Evolutionary conservation across 2,797 vertebrate species (phyloP).

Genomic region (Remorina albescens): DNA sequence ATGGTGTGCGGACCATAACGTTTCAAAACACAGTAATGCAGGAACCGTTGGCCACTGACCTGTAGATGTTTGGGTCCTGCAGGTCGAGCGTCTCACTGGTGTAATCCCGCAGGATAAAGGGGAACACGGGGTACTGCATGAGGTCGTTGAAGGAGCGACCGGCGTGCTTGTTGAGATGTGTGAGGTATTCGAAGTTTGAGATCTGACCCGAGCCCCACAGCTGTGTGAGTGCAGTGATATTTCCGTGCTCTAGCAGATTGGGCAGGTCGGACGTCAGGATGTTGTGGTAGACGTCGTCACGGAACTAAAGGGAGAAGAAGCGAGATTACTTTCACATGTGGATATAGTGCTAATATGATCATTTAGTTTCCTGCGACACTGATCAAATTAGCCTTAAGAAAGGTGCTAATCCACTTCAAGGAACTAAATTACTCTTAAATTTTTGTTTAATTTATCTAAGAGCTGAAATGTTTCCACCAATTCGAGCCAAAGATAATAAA

Average conservation of each 20-base stretch:
- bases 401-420: not conserved
- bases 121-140: constrained; percentile 99
- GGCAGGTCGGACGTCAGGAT: constrained; percentile 96
- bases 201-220: constrained; percentile 98
- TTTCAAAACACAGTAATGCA: not conserved
- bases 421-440: not conserved
- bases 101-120: constrained; percentile 96
- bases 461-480: not conserved
- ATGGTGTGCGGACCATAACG: not conserved
- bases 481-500: not conserved
- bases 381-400: not conserved
- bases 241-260: constrained; percentile 97
- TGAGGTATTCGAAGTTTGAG: constrained; percentile 98
- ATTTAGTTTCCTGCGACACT: not conserved
- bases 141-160: constrained; percentile 99
- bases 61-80: constrained; percentile 90
- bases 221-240: constrained; percentile 96
- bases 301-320: constrained; percentile 83
- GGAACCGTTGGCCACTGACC: constrained; percentile 72
- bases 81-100: constrained; percentile 93
- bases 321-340: not conserved
- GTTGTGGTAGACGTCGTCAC: constrained; percentile 96
- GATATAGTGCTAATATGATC: not conserved
- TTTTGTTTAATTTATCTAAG: constrained; percentile 1
- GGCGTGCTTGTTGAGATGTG: constrained; percentile 98